Percentiles rank a stretch among this genome's conserved stretches.
Evolutionary conservation across 2,888 invertebrate genomes (phyloP).

Genomic region (Galeopsomyia nigrocyanea): DNA sequence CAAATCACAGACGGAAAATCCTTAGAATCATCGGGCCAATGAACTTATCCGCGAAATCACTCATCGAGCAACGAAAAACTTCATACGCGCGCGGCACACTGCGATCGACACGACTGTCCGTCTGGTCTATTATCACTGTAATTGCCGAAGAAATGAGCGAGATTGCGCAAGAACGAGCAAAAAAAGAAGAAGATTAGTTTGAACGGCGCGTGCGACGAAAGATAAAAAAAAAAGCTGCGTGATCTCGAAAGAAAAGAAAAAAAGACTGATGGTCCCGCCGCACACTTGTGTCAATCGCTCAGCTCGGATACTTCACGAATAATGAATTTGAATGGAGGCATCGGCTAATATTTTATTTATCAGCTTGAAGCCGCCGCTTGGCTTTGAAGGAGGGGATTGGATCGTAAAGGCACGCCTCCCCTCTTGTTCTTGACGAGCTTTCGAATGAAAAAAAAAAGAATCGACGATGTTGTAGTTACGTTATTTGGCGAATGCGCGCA

Average conservation of each 20-base stretch:
- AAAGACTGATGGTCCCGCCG: not conserved
- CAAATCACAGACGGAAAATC: conserved; percentile 16
- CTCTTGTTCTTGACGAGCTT: too few species aligned
- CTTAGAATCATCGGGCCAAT: conserved; percentile 18
- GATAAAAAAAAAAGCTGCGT: too few species aligned
- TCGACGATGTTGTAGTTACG: too few species aligned
- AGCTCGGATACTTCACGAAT: conserved; percentile 53
- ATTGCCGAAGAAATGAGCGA: too few species aligned
- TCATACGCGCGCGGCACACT: too few species aligned
- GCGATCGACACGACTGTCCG: too few species aligned
- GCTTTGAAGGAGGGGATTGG: conserved; percentile 40
- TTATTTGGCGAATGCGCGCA: too few species aligned
- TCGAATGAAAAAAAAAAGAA: too few species aligned
- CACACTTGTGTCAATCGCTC: conserved; percentile 36
- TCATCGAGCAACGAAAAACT: not conserved
- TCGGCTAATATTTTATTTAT: conserved; percentile 65
- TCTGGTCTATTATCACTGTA: too few species aligned
- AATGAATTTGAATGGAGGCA: conserved; percentile 59
- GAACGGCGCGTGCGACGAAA: not conserved
- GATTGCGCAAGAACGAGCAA: too few species aligned
- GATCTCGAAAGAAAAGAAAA: too few species aligned
- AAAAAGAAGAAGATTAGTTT: too few species aligned
- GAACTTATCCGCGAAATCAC: not conserved
- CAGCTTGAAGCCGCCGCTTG: conserved; percentile 41
- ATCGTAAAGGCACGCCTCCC: conserved; percentile 18